phyloP scores from a whole-genome alignment of 2,797 vertebrate genomes.

The Rousettus madagascariensis region DNA sequence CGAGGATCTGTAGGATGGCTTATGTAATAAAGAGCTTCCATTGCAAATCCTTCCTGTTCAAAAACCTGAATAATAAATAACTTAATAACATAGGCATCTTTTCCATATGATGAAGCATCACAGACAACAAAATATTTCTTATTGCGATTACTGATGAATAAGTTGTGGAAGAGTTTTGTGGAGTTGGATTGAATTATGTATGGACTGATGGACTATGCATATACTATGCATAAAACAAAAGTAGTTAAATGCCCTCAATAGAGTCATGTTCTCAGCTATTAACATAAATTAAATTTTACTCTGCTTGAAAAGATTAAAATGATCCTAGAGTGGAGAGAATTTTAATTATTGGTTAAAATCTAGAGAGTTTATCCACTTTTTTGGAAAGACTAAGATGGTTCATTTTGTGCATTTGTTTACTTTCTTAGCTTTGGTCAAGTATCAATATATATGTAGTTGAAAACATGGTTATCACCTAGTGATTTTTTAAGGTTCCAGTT shows the following conservation, averaged over 20 bases:
- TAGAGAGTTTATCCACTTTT: not conserved
- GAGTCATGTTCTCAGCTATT: conserved; percentile 46
- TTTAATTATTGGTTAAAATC: conserved; percentile 50
- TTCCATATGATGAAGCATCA: not conserved
- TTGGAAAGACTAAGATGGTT: not conserved
- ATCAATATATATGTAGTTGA: conserved; percentile 3
- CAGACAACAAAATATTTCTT: conserved; percentile 17
- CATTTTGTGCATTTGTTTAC: conserved; percentile 33
- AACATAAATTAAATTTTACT: conserved; percentile 42
- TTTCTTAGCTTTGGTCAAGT: conserved; percentile 10
- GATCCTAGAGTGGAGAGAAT: not conserved
- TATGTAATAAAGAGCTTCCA: not conserved
- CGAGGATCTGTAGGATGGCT: not conserved
- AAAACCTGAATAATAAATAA: conserved; percentile 39
- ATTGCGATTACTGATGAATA: not conserved
- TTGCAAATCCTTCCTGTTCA: conserved; percentile 12
- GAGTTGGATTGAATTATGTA: conserved; percentile 8
- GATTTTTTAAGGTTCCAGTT: conserved; percentile 41
- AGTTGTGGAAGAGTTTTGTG: not conserved
- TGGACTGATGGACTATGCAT: not conserved
- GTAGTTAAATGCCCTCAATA: conserved; percentile 3
- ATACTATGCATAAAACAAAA: conserved; percentile 42
- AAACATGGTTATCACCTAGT: not conserved
- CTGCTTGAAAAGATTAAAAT: conserved; percentile 23
- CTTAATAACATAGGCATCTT: not conserved